Conservation (phyloP, 2,113 vertebrate genomes). For the Cyprinodon brontotheroides region DNA sequence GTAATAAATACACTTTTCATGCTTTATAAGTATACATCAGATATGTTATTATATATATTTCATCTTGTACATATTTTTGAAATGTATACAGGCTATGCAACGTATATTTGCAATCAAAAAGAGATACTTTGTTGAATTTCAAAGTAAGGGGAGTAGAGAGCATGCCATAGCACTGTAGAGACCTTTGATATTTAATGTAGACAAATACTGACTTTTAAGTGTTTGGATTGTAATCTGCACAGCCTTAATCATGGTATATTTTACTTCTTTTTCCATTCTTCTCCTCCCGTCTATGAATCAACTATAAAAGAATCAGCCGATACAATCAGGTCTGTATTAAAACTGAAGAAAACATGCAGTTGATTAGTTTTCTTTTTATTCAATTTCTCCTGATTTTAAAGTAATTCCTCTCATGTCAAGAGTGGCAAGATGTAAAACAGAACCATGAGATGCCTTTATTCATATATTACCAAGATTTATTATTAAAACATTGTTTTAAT, state of each 20-base stretch:
- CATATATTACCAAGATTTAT: slow-evolving; percentile 67
- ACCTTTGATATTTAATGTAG: slow-evolving; percentile 12
- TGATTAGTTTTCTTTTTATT: slow-evolving; percentile 8
- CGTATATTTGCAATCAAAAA: slow-evolving; percentile 11
- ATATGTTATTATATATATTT: slow-evolving; percentile 13
- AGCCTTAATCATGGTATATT: slow-evolving; percentile 46
- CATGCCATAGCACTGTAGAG: slow-evolving; percentile 11
- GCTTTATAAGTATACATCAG: neutral
- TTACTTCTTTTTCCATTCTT: slow-evolving; percentile 16
- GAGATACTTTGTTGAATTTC: slow-evolving; percentile 2
- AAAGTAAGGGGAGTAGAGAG: slow-evolving; percentile 14
- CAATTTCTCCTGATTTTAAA: slow-evolving; percentile 60
- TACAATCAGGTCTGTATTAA: neutral
- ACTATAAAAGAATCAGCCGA: neutral
- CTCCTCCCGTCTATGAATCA: neutral
- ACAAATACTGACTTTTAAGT: neutral
- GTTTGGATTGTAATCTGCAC: slow-evolving; percentile 15
- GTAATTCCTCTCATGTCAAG: slow-evolving; percentile 45
- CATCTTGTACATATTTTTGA: slow-evolving; percentile 53
- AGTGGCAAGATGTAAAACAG: slow-evolving; percentile 49
- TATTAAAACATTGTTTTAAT: slow-evolving; percentile 67
- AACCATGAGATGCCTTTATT: slow-evolving; percentile 65
- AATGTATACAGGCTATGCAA: slow-evolving; percentile 7
- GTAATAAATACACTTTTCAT: neutral
- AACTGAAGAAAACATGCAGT: neutral